phyloP scores from a whole-genome alignment of 2,888 invertebrate genomes.

The Cataglyphis altisquamis region DNA sequence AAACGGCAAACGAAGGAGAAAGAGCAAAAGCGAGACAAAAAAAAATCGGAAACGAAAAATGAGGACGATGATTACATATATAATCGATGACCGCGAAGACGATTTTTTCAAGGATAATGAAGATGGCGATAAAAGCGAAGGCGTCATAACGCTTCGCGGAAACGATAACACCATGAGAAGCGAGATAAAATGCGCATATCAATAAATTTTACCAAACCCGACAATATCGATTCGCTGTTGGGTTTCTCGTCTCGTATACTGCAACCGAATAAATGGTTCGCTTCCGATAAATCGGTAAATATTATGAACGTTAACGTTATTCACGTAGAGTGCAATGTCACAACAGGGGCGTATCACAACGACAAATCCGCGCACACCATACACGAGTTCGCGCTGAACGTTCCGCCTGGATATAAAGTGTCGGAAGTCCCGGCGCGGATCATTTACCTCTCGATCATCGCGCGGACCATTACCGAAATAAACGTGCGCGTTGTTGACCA shows the following conservation, averaged over 20 bases:
- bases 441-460: slow-evolving; percentile 15
- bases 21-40: neutral
- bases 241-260: slow-evolving; percentile 9
- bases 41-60: neutral
- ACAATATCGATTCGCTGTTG: neutral
- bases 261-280: neutral
- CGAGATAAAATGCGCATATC: neutral
- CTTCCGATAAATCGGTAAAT: neutral
- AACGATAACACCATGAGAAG: slow-evolving; percentile 22
- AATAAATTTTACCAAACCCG: neutral
- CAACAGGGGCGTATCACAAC: neutral
- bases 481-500: neutral
- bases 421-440: neutral
- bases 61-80: no score
- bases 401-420: slow-evolving; percentile 17
- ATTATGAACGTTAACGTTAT: neutral
- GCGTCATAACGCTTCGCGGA: neutral
- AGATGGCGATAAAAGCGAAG: no score
- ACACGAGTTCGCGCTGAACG: neutral
- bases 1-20: neutral
- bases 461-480: neutral
- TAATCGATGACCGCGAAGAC: neutral
- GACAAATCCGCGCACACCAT: neutral
- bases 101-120: neutral
- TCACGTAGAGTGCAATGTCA: slow-evolving; percentile 11